Percentiles rank a stretch among this genome's conserved stretches.
These are phyloP conservation scores for Colletes collaris DNA, from an alignment of 2,888 invertebrate species.

Conservation along the genomic window DNA sequence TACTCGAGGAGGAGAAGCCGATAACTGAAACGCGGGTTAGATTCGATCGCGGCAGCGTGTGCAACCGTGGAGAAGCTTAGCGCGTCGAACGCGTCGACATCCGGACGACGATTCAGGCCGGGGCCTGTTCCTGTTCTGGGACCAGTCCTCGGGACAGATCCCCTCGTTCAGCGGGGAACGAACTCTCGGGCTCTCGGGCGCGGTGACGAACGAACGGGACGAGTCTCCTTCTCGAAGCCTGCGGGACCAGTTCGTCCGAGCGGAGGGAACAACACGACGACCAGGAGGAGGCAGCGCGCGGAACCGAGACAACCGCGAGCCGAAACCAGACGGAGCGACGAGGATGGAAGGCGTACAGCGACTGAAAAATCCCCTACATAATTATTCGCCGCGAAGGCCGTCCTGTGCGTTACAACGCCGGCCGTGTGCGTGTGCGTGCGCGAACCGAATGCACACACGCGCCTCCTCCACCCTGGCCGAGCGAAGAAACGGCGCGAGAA, in stretches of 20 bases:
- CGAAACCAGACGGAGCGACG: background rate
- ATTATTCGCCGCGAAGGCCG: slow-evolving; percentile 80
- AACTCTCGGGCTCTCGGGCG: slow-evolving; percentile 49
- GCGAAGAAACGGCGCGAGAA: slow-evolving; percentile 20
- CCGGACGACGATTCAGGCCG: slow-evolving; percentile 44
- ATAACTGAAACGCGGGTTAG: slow-evolving; percentile 3
- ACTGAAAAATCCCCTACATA: slow-evolving; percentile 76
- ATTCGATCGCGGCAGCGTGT: slow-evolving; percentile 6
- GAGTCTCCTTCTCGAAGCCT: slow-evolving; percentile 40
- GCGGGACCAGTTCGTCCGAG: slow-evolving; percentile 63
- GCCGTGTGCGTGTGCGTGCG: slow-evolving; percentile 42
- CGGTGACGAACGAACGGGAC: slow-evolving; percentile 60
- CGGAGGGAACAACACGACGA: slow-evolving; percentile 30
- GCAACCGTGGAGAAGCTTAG: slow-evolving; percentile 1
- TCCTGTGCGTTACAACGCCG: slow-evolving; percentile 74
- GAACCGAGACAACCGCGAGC: slow-evolving; percentile 19
- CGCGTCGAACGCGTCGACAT: slow-evolving; percentile 23
- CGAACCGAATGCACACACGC: slow-evolving; percentile 52
- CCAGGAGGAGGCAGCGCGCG: background rate
- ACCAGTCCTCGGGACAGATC: slow-evolving; percentile 58
- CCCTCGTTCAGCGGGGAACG: slow-evolving; percentile 62
- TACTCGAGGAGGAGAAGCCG: background rate
- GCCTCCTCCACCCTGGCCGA: slow-evolving; percentile 43
- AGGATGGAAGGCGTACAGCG: slow-evolving; percentile 32
- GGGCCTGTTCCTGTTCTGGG: slow-evolving; percentile 61